These are phyloP conservation scores for Resseliella maxima DNA, from an alignment of 2,888 invertebrate species.

Conservation along the genomic window DNA sequence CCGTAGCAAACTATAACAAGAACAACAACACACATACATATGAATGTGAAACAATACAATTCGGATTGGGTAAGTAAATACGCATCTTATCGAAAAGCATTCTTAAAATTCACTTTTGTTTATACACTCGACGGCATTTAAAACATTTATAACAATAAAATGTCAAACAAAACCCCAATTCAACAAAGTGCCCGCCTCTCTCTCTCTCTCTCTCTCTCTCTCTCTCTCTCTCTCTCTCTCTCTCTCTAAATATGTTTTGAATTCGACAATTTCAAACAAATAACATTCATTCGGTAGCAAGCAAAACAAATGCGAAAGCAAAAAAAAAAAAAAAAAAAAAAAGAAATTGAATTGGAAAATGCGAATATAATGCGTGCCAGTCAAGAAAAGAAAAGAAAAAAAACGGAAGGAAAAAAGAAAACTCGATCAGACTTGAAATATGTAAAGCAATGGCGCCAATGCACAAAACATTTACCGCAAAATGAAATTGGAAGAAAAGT, in stretches of 20 bases:
- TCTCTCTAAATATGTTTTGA: neutral
- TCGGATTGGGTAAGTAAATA: neutral
- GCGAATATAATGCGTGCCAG: slow-evolving; percentile 9
- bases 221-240: neutral
- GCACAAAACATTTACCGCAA: neutral
- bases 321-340: neutral
- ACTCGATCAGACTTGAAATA: slow-evolving; percentile 44
- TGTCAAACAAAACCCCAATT: neutral
- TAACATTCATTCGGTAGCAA: neutral
- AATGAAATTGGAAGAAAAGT: neutral
- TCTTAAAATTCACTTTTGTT: neutral
- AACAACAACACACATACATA: neutral
- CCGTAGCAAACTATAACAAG: neutral
- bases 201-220: neutral
- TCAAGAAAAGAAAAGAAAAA: neutral
- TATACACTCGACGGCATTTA: neutral
- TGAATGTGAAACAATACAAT: neutral
- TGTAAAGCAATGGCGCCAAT: slow-evolving; percentile 24
- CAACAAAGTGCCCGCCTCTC: too few relatives aligned
- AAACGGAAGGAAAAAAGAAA: neutral
- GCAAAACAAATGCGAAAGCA: neutral
- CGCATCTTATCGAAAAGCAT: neutral
- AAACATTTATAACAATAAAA: slow-evolving; percentile 16
- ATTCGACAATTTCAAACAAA: neutral
- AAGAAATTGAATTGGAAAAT: neutral